Percentiles rank a stretch among this genome's conserved stretches.
Conservation (phyloP, 2,888 invertebrate genomes). For the Hemithea aestivaria region DNA sequence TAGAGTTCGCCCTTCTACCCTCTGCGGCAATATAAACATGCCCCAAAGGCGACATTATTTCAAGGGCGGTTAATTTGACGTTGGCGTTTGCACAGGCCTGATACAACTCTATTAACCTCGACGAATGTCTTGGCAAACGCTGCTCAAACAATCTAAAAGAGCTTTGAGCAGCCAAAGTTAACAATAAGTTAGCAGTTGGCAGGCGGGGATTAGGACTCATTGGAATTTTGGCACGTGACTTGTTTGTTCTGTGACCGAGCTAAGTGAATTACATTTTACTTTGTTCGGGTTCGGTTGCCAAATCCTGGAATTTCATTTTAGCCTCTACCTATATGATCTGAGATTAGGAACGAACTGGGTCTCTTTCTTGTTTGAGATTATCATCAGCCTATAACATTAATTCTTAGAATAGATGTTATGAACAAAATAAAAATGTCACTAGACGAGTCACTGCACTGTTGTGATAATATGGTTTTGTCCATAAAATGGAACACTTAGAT, state of each 20-base stretch:
- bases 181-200: conserved; percentile 16
- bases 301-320: background rate
- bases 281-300: conserved; percentile 4
- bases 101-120: conserved; percentile 27
- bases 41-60: conserved; percentile 47
- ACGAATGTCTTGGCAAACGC: conserved; percentile 14
- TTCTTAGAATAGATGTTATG: too few relatives aligned
- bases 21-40: conserved; percentile 43
- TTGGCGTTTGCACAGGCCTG: conserved; percentile 26
- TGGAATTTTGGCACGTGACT: conserved; percentile 2
- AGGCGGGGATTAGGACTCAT: background rate
- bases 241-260: conserved; percentile 2
- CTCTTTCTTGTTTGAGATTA: too few relatives aligned
- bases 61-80: conserved; percentile 43
- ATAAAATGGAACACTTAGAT: too few relatives aligned
- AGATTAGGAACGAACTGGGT: too few relatives aligned
- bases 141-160: conserved; percentile 13
- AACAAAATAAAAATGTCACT: too few relatives aligned
- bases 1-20: conserved; percentile 24
- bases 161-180: conserved; percentile 12
- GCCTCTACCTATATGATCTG: too few relatives aligned
- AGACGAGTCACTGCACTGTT: too few relatives aligned
- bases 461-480: too few relatives aligned
- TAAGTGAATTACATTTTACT: conserved; percentile 13
- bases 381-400: too few relatives aligned